These are phyloP conservation scores for Diorhabda carinulata DNA, from an alignment of 1,140 invertebrate species.

Conservation along the genomic window DNA sequence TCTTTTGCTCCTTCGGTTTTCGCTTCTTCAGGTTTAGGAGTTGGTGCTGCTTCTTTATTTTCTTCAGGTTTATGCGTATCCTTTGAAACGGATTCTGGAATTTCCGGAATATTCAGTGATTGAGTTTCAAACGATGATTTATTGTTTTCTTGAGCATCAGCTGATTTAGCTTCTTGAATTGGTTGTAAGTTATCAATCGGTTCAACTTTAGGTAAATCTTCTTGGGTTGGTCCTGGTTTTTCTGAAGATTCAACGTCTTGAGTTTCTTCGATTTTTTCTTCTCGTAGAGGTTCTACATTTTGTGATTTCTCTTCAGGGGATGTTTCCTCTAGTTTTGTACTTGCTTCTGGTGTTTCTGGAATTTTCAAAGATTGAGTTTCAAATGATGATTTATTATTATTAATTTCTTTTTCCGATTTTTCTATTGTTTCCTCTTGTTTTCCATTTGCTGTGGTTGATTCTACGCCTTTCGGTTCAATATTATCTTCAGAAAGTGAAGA, in stretches of 20 bases:
- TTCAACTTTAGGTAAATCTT: neutral
- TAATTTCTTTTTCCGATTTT: neutral
- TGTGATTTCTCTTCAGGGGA: slow-evolving; percentile 5
- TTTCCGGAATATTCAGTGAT: too few relatives aligned
- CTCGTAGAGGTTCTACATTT: neutral
- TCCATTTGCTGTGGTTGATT: slow-evolving; percentile 2
- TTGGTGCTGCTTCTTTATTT: neutral
- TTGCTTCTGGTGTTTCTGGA: neutral
- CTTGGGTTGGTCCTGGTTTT: neutral
- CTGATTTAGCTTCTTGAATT: too few relatives aligned
- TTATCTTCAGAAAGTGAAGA: too few relatives aligned
- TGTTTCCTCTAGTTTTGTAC: neutral
- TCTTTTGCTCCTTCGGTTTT: neutral
- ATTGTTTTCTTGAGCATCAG: too few relatives aligned
- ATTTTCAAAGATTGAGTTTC: neutral
- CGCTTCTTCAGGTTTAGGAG: slow-evolving; percentile 10
- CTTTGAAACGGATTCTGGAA: too few relatives aligned
- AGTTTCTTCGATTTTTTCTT: slow-evolving; percentile 1
- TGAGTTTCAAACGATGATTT: too few relatives aligned
- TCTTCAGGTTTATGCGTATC: neutral
- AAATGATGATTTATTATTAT: neutral
- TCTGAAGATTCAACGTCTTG: neutral
- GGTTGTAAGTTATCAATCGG: too few relatives aligned
- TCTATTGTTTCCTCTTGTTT: slow-evolving; percentile 4
- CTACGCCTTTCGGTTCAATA: neutral